A percentile compares a stretch with the other conserved stretches of the same genome.
phyloP scores from a whole-genome alignment of 2,797 vertebrate species.

The Megalops cyprinoides region DNA sequence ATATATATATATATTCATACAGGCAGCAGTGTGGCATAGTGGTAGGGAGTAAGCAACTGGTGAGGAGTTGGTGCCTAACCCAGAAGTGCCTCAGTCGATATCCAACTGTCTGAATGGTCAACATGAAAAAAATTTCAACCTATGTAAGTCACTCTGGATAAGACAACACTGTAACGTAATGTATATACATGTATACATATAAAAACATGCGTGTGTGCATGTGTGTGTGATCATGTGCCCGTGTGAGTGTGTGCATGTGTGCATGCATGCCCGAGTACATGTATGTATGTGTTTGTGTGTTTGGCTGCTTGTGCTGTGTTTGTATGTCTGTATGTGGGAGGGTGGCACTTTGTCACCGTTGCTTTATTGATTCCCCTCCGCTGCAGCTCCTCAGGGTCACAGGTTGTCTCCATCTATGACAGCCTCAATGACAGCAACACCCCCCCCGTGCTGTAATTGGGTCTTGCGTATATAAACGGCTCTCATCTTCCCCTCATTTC shows the following conservation, averaged over 20 bases:
- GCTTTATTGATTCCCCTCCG: no score
- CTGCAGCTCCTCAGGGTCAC: background rate
- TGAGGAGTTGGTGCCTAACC: no score
- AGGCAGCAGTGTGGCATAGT: no score
- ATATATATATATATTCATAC: no score
- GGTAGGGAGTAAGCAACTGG: no score
- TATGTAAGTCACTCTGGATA: no score
- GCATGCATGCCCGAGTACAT: no score
- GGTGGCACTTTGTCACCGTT: background rate
- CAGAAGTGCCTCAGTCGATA: no score
- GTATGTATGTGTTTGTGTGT: background rate
- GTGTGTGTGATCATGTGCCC: background rate
- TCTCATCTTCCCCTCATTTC: constrained; percentile 26
- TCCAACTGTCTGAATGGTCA: no score
- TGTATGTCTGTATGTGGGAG: background rate
- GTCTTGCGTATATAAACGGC: background rate
- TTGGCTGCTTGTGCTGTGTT: background rate
- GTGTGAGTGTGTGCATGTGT: background rate
- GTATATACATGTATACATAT: no score
- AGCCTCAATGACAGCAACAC: background rate
- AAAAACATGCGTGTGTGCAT: background rate
- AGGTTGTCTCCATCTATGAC: background rate
- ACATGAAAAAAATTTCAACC: no score
- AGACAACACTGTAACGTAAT: no score
- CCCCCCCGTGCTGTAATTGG: background rate